Conservation (phyloP, 2,113 vertebrate species). For the Glaucomys volans region DNA sequence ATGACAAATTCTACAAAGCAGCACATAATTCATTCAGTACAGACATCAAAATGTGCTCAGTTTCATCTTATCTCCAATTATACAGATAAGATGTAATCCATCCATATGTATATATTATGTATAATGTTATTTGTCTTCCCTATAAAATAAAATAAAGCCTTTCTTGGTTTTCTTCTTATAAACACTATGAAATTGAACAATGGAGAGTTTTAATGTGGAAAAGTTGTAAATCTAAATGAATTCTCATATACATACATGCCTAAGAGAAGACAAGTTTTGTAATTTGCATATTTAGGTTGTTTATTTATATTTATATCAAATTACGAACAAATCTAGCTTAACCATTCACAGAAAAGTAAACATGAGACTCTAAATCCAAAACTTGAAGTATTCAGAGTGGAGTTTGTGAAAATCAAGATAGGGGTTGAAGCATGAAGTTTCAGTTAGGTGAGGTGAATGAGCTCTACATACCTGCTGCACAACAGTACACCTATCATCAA, state of each 20-base stretch:
- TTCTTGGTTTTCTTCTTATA: conserved; percentile 13
- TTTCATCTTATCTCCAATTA: background rate
- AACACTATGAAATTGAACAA: background rate
- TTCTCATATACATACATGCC: background rate
- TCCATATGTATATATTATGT: background rate
- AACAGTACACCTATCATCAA: background rate
- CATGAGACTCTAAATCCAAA: background rate
- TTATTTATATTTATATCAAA: background rate
- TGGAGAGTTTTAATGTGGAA: background rate
- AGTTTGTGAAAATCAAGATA: conserved; percentile 9
- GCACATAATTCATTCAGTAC: background rate
- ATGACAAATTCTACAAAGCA: background rate
- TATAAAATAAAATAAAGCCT: background rate
- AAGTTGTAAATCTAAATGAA: background rate
- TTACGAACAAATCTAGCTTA: background rate
- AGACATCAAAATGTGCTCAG: background rate
- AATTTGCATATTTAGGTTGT: background rate
- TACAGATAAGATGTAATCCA: background rate
- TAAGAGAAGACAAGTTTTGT: background rate
- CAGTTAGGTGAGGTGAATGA: background rate
- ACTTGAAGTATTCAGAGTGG: background rate
- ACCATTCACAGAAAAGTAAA: background rate
- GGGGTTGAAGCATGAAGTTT: background rate
- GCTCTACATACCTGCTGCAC: background rate
- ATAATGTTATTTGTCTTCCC: background rate